Base-by-base conservation (phyloP, 2,888 invertebrate species). In the Charanyca ferruginea region DNA sequence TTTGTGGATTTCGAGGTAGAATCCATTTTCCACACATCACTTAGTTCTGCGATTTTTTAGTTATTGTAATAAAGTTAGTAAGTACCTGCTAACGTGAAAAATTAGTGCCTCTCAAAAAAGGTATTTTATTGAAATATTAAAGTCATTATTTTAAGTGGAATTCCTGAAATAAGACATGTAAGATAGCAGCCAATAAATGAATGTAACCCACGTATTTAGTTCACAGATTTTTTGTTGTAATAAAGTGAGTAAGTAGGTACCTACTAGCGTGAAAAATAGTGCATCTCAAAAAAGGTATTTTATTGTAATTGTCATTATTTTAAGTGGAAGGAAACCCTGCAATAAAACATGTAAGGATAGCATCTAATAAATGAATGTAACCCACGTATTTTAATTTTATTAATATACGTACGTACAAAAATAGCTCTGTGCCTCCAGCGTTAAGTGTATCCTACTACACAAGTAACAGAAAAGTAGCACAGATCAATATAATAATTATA, bases 131-230 rank as follows among this genome's bases (percentile, higher is more conserved):
- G n/a, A n/a, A 11, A 9, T 38, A 52, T 52, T 49, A 54, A 13
- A 48, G 25, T 44, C 38, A 35, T 69, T 64, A 51, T 64, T 45
- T 55, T 73, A 52, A 42, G 20, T 35, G 16, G 20, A 53, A 49
- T 28, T 51, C 35, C 41, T 47, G 54, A 44, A 53, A 38, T 47
- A 20, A 55, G 53, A 52, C 18, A 28, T 61, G 42, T 72, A 73
- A 53, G 38, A 53, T 58, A 69, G 32, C 41, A 42, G 63, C 53
- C 62, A 73, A 69, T 73, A 73, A 73, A 73, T 58, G 13, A 53
- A 63, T 42, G 13, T 45, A 45, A 55, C 48, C 41, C 44, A 44
- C 53, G 57, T 32, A 5, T 28, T 28, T 28, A 28, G 3, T 28
- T 28, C 7, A 28, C 0, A n/a, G n/a, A n/a, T n/a, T n/a, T n/a